A percentile compares a stretch with the other conserved stretches of the same genome.
phyloP scores from a whole-genome alignment of 2,888 invertebrate genomes.

The Ormyrus rosae region DNA sequence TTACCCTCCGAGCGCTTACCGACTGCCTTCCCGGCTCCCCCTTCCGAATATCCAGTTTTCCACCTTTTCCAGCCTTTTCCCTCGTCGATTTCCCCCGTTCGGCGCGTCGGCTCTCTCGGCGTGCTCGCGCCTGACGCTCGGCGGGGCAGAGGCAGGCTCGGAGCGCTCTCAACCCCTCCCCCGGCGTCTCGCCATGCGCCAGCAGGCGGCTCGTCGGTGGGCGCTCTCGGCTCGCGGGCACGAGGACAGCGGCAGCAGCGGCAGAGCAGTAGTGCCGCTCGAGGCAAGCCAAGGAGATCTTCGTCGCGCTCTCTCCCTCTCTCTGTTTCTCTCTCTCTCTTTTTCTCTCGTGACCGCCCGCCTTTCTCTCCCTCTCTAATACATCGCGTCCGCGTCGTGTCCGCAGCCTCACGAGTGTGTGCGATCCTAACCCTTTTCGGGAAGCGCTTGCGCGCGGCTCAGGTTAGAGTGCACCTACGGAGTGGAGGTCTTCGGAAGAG shows the following conservation, averaged over 20 bases:
- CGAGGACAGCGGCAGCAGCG: background rate
- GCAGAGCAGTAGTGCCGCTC: background rate
- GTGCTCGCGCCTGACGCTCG: too few species aligned
- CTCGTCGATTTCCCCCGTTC: too few species aligned
- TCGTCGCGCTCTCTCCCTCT: background rate
- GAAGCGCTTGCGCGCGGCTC: too few species aligned
- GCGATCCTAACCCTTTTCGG: background rate
- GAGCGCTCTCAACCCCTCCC: background rate
- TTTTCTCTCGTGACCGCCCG: background rate
- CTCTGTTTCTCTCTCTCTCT: constrained; percentile 1
- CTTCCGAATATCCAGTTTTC: too few species aligned
- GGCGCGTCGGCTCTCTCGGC: too few species aligned
- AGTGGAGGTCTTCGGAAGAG: too few species aligned
- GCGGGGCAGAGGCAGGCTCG: too few species aligned
- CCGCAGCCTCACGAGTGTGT: background rate
- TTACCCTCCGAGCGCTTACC: too few species aligned
- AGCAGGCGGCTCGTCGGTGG: background rate
- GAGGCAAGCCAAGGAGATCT: too few species aligned
- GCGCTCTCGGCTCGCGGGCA: background rate
- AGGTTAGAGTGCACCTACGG: too few species aligned
- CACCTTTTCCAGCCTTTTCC: too few species aligned
- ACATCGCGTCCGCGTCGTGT: background rate
- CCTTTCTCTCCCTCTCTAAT: constrained; percentile 1
- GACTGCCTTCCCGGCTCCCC: too few species aligned
- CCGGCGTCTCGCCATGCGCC: constrained; percentile 7